Evolutionary conservation across 2,888 invertebrate species (phyloP), one percentile per base, ranked within the genome.

Genomic region (Blastobasis adustella): DNA sequence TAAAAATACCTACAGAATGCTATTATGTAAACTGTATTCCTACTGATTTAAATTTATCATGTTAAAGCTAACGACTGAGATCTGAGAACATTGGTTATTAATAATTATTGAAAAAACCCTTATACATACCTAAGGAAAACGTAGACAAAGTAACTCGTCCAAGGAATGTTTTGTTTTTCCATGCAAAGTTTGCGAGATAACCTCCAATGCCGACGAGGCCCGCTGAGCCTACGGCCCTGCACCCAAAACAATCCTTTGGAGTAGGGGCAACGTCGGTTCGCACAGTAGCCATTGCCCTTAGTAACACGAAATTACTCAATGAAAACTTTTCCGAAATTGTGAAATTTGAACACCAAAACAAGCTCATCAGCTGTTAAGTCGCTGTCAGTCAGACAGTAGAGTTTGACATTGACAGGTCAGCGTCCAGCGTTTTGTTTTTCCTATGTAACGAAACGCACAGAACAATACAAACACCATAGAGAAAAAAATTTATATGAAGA

Each of bases 181-280:
- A 89, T 4, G 90, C 86, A 54, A 89, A 82, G 58, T 90, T 86
- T 4, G 86, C 89, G 0, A 93, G 74, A 61, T 92, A 93, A 54
- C 85, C 84, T 56, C 92, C 92, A 54, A 92, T 91, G 0, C 92
- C 92, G 38, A 92, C 69, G 42, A 93, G 78, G 5, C 93, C 92
- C 6, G 81, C 72, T 5, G 92, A 91, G 53, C 92, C 91, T 0
- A 91, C 78, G 23, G 91, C 58, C 64, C 92, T 88, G 63, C 93
- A 93, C 0, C 85, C 79, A 5, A 89, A 61, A 57, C 93, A 93
- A 63, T 92, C 92, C 10, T 87, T 79, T 45, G 89, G 78, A 55
- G 79, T 75, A 51, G 77, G 73, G 23, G 75, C 73, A 45, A 82
- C 73, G 54, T 82, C 71, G 41, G 6, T 8, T 40, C 9, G 9